Base-by-base conservation (phyloP, 2,113 vertebrate genomes). In the Phaethon lepturus region DNA sequence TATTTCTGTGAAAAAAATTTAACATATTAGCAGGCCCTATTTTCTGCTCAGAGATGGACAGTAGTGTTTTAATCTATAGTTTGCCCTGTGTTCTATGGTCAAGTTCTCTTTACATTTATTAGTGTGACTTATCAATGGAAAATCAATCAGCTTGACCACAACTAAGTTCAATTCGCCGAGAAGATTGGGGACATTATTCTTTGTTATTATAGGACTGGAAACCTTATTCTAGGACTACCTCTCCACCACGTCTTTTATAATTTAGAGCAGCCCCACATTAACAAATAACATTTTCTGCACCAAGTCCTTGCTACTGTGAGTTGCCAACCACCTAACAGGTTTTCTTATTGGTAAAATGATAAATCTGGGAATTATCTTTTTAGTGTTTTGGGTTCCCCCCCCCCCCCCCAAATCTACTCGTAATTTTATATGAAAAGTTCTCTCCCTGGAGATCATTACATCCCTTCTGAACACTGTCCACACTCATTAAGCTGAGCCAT, bases 401-500 rank as follows among this genome's bases (percentile, higher is more conserved):
- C 50, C 24, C 0, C 1, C 2, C 8, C 28, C 33, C 19, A 20
- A 67, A 56, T 33, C 8, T 23, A 45, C 22, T 72, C 33, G 82
- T 91, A 71, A 83, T 83, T 86, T 78, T 31, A 71, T n/a, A 31
- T 25, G 22, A 85, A 72, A 3, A 18, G 13, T 83, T 93, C 6
- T 64, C 11, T 92, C 69, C 55, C 20, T 64, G 23, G 29, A 87
- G 47, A 55, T 56, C 38, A 67, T 50, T 79, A 17, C 1, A 1
- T 28, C 35, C 25, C 33, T 66, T 82, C 60, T 84, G 68, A 91
- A 81, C 26, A 56, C 23, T 53, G 45, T 86, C 45, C 55, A 88
- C 38, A 59, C 55, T 85, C 38, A 67, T 96, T 94, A 94, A 78
- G 79, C 64, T 33, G 67, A 77, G 31, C 50, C 42, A 53, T 79